Base-by-base conservation (phyloP, 1,140 invertebrate species). In the Capitella teleta region DNA sequence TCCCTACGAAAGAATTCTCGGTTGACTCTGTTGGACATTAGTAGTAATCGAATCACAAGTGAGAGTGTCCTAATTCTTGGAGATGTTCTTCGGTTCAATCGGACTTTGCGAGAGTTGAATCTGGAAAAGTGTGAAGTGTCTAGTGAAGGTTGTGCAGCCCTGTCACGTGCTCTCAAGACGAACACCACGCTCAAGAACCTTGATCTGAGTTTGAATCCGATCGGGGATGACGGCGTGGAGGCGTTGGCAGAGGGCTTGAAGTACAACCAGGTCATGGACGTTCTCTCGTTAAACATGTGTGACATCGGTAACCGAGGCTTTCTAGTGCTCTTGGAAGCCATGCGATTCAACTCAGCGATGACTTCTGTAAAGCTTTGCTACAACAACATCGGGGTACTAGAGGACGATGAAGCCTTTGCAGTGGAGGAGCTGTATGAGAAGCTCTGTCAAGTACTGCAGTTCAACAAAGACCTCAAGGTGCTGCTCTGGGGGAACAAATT, bases 401-500 rank as follows among this genome's bases (percentile, higher is more conserved):
- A 63, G 30, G 8, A 8, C 21, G 10, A 8, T 6, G 16, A 14
- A 1, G 50, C 60, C 2, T 59, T 61, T 2, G 59, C 58, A 1
- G 61, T 62, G 1, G 65, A 67, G 40, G 59, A 65, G 45, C 47
- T 69, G 4, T 56, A 60, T 36, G 67, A 64, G 32, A 49, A 61
- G 16, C 55, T 69, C 2, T 49, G 62, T 10, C 62, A 66, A 18
- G 62, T 67, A 18, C 64, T 64, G n/a, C 64, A 63, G 24, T 64
- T 61, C 32, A 65, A 65, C 54, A 63, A 64, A 19, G 65, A 69
- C 51, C 59, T 69, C 23, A 69, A 67, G 51, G 54, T 69, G 3
- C 56, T 69, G n/a, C 53, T 69, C 2, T 69, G 65, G 67, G 67
- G 67, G 51, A 69, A 69, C 45, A 50, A 61, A 1, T 61, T 69